Conservation (phyloP, 2,797 vertebrate genomes). For the Arctocebus calabarensis region DNA sequence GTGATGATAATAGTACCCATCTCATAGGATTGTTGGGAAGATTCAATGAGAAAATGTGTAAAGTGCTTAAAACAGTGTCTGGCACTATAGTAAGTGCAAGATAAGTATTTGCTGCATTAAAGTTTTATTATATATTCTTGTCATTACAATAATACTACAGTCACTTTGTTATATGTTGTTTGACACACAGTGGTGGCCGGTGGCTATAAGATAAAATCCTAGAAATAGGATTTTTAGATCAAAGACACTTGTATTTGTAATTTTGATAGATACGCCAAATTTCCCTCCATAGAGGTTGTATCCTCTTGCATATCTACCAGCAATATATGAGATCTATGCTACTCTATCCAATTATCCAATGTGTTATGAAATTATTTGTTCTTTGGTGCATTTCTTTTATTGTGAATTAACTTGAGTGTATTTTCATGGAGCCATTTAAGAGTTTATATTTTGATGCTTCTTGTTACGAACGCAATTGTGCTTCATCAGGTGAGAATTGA, state of each 20-base stretch:
- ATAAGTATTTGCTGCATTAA: neutral
- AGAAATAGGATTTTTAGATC: neutral
- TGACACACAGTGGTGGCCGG: neutral
- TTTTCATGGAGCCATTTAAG: slow-evolving; percentile 50
- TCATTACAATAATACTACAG: neutral
- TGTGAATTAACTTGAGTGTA: slow-evolving; percentile 28
- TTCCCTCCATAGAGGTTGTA: neutral
- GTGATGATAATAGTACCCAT: neutral
- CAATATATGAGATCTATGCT: neutral
- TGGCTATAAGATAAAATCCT: neutral
- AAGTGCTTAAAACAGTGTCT: neutral
- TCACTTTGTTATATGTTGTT: slow-evolving; percentile 32
- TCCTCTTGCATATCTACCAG: neutral
- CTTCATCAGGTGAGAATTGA: neutral
- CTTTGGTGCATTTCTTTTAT: slow-evolving; percentile 5
- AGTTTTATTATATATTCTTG: neutral
- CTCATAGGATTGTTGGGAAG: neutral
- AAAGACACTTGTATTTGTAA: neutral
- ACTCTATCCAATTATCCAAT: neutral
- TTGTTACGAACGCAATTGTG: neutral
- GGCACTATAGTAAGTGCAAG: neutral
- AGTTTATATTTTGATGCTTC: slow-evolving; percentile 33
- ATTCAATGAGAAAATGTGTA: slow-evolving; percentile 1
- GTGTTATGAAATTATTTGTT: neutral
- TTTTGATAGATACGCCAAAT: slow-evolving; percentile 19